These are phyloP conservation scores for Apodemia mormo DNA, from an alignment of 2,888 invertebrate species.

Conservation along the genomic window DNA sequence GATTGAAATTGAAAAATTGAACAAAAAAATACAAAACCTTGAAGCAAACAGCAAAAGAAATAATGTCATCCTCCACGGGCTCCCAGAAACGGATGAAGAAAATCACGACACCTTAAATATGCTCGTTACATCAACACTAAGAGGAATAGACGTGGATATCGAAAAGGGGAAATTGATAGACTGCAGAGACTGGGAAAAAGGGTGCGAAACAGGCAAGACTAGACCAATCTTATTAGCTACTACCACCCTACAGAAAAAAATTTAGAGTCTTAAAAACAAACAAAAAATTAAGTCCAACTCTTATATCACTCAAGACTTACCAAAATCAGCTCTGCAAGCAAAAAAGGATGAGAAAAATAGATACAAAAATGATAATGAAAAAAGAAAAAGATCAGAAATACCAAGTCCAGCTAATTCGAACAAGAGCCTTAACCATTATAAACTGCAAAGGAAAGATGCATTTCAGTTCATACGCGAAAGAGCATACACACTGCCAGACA, in stretches of 20 bases:
- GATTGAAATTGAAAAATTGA: constrained; percentile 27
- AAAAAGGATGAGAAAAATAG: constrained; percentile 7
- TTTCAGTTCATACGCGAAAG: too few species aligned
- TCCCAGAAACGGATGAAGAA: constrained; percentile 19
- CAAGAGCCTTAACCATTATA: too few species aligned
- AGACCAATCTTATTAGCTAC: constrained; percentile 18
- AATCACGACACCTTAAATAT: not conserved
- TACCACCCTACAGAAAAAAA: not conserved
- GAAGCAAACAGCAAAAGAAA: constrained; percentile 21
- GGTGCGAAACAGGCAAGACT: not conserved
- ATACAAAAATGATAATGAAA: constrained; percentile 12
- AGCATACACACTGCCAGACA: too few species aligned
- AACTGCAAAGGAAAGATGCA: too few species aligned
- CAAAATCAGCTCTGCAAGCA: constrained; percentile 11
- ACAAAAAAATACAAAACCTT: constrained; percentile 21
- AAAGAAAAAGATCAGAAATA: not conserved
- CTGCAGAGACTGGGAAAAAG: not conserved
- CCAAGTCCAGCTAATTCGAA: too few species aligned
- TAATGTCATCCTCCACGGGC: constrained; percentile 23
- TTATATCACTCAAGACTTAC: constrained; percentile 18
- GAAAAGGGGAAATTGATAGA: not conserved
- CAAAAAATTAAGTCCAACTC: constrained; percentile 16
- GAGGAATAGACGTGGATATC: not conserved
- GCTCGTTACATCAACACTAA: not conserved
- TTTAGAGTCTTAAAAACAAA: constrained; percentile 20